Conservation (phyloP, 1,140 invertebrate species). For the Ooceraea biroi region DNA sequence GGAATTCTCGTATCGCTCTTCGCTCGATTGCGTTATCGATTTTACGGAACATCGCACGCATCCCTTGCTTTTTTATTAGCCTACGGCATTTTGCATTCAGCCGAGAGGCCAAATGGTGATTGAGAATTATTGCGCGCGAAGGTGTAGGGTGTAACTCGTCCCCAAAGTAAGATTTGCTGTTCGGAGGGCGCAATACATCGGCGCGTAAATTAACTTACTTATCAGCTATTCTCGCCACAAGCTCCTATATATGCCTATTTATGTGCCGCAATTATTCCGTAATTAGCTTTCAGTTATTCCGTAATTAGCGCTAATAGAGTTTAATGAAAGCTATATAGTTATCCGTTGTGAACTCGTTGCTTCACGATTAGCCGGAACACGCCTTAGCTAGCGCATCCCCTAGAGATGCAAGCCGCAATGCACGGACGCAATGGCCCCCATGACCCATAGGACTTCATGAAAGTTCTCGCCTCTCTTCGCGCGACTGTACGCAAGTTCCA, state of each 20-base stretch:
- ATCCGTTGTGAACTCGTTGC: conserved; percentile 51
- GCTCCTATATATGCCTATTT: conserved; percentile 26
- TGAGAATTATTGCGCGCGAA: conserved; percentile 30
- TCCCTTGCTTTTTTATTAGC: neutral
- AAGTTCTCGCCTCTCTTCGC: conserved; percentile 8
- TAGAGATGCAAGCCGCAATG: conserved; percentile 16
- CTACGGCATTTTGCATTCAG: neutral
- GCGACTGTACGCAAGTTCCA: neutral
- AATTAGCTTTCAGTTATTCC: conserved; percentile 42
- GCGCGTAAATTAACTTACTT: conserved; percentile 43
- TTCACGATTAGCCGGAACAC: conserved; percentile 42
- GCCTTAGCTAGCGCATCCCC: conserved; percentile 4
- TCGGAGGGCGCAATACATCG: conserved; percentile 5
- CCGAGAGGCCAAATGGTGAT: neutral
- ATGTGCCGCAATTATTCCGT: conserved; percentile 45
- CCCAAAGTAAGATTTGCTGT: conserved; percentile 47
- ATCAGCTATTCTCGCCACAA: conserved; percentile 30
- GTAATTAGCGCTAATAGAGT: conserved; percentile 55
- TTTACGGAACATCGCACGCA: neutral
- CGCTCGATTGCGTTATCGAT: neutral
- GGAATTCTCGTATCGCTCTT: neutral
- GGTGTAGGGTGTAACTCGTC: neutral
- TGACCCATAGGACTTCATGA: neutral
- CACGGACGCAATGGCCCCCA: neutral
- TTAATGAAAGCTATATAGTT: conserved; percentile 56